Conservation (phyloP, 2,888 invertebrate genomes). For the Leucania comma region DNA sequence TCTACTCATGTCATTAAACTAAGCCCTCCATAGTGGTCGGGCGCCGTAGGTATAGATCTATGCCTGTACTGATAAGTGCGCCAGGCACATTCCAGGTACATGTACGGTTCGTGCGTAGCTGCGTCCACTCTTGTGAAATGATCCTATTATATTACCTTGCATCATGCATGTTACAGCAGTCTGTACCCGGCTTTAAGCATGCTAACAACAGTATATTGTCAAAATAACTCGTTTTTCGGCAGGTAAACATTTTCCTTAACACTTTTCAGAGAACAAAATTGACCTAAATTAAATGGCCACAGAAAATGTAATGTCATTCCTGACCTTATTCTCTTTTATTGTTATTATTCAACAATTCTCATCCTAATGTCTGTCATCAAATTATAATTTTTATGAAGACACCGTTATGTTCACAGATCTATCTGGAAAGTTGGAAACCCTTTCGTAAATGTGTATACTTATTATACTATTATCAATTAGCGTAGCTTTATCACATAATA, state of each 20-base stretch:
- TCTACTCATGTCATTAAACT: no score
- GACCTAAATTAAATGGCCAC: constrained; percentile 27
- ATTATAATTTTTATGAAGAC: constrained; percentile 34
- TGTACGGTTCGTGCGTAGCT: no score
- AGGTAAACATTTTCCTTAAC: neutral
- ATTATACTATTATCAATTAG: neutral
- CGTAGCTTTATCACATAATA: neutral
- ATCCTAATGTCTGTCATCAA: constrained; percentile 39
- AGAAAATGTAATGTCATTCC: constrained; percentile 26
- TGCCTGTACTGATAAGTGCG: no score
- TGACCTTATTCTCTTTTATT: constrained; percentile 24
- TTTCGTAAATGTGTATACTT: constrained; percentile 1
- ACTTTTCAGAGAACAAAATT: constrained; percentile 5
- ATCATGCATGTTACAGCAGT: no score
- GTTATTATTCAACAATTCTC: constrained; percentile 53
- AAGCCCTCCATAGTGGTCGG: no score
- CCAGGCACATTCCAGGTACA: no score
- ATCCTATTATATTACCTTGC: no score
- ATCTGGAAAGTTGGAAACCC: neutral
- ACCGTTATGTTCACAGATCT: constrained; percentile 25
- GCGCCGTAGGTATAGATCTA: no score
- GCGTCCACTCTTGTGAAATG: no score
- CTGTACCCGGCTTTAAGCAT: neutral
- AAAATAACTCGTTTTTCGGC: neutral
- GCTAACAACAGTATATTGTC: neutral